A percentile compares a stretch with the other conserved stretches of the same genome.
Evolutionary conservation across 2,113 vertebrate genomes (phyloP).

Genomic region (Larimichthys crocea): DNA sequence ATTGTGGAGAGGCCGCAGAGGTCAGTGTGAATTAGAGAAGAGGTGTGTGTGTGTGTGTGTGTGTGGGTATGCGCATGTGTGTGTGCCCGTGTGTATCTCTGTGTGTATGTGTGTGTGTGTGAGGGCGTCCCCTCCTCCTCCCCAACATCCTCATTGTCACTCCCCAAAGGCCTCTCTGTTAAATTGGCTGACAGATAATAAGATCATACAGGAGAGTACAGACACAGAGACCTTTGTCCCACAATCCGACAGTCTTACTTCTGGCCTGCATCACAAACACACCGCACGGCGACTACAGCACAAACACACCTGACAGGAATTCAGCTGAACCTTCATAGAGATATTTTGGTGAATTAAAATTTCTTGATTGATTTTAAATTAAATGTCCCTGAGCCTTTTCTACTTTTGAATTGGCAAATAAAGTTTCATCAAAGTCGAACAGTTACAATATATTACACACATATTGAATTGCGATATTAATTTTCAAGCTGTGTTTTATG

Average conservation of each 20-base stretch:
- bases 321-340: neutral
- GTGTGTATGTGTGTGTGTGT: neutral
- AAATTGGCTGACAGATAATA: slow-evolving; percentile 83
- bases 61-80: too few species aligned
- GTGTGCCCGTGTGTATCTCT: too few species aligned
- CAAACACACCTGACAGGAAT: slow-evolving; percentile 3
- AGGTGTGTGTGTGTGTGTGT: slow-evolving; percentile 62
- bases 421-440: neutral
- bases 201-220: slow-evolving; percentile 81
- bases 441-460: neutral
- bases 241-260: slow-evolving; percentile 63
- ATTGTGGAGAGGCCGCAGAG: slow-evolving; percentile 75
- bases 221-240: slow-evolving; percentile 72
- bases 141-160: slow-evolving; percentile 77
- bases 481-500: too few species aligned
- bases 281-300: neutral
- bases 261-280: slow-evolving; percentile 42
- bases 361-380: neutral
- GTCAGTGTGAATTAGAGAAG: slow-evolving; percentile 80
- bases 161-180: slow-evolving; percentile 82
- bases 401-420: neutral
- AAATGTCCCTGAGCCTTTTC: neutral
- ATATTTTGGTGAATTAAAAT: neutral
- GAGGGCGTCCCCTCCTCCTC: slow-evolving; percentile 48
- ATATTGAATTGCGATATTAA: neutral